Evolutionary conservation across 2,888 invertebrate species (phyloP), one percentile per base, ranked within the genome.

Genomic region (Fragum whitleyi): DNA sequence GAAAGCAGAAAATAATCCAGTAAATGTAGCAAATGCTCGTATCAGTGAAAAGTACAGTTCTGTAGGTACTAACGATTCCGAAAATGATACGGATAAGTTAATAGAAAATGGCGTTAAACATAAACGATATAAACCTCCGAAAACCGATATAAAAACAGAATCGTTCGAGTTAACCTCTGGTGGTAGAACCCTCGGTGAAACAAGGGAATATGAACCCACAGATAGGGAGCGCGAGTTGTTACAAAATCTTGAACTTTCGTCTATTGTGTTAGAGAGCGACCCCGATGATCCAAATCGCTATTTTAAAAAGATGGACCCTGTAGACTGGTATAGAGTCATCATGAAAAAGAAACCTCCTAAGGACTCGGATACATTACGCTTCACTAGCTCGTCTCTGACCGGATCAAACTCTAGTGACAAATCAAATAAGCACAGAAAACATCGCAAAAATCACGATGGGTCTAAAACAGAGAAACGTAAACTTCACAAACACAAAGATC

Each of bases 301-400:
- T 47, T 85, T 85, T 47, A 81, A 76, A 61, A 85, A 81, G 67
- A 23, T 47, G 1, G 81, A 85, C 32, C 79, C 81, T 2, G 85
- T 61, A 2, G 85, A 85, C 26, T 81, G 85, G 85, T 85, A 85
- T 42, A 79, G 84, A 32, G 65, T 81, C 0, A 77, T 81, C 14
- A 85, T 85, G 79, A 85, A 85, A 72, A 76, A 77, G n/a, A 81
- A 77, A 59, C 65, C 42, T 32, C 73, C 85, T 68, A 74, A 74
- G 47, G 75, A 79, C 62, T 62, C 73, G 14, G 75, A 82, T 23
- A 55, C 42, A 16, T 32, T 74, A 16, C 53, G 9, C 32, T 26
- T 6, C 0, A 65, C 53, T 19, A 55, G 55, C 39, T 7, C 21
- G 2, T 70, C 70, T 26, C n/a, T 70, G 70, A 62, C 32, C 6